A percentile compares a stretch with the other conserved stretches of the same genome.
Evolutionary conservation across 1,140 invertebrate species (phyloP).

Genomic region (Choristoneura fumiferana): DNA sequence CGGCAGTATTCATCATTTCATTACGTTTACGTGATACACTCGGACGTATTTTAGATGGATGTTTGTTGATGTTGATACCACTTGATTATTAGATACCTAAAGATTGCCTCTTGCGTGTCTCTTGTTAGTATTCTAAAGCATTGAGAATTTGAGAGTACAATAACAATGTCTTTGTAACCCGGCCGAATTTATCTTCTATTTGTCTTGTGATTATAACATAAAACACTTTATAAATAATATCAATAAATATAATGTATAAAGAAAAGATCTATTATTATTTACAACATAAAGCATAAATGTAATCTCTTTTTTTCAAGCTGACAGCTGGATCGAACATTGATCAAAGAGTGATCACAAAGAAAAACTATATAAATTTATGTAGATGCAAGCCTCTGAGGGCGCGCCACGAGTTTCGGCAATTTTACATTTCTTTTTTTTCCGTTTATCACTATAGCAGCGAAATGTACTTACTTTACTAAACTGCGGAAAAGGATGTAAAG

Average conservation of each 20-base stretch:
- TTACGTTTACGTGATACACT: neutral
- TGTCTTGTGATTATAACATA: too few species aligned
- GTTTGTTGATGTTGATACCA: neutral
- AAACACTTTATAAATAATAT: slow-evolving; percentile 3
- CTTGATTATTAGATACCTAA: neutral
- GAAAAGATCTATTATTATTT: slow-evolving; percentile 15
- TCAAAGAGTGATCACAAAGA: slow-evolving; percentile 10
- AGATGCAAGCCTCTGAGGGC: too few species aligned
- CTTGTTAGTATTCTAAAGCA: too few species aligned
- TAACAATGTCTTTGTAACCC: too few species aligned
- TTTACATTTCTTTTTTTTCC: too few species aligned
- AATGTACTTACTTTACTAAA: slow-evolving; percentile 3
- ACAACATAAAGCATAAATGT: slow-evolving; percentile 8
- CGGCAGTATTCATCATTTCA: neutral
- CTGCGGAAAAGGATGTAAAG: neutral
- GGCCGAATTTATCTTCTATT: too few species aligned
- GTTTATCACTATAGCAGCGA: neutral
- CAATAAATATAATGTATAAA: slow-evolving; percentile 17
- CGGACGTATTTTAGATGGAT: neutral
- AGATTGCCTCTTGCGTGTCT: too few species aligned
- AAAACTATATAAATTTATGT: neutral
- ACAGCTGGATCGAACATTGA: neutral
- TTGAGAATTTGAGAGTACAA: too few species aligned
- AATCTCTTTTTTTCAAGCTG: slow-evolving; percentile 11
- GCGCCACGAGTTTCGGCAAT: too few species aligned